Evolutionary conservation across 2,113 vertebrate species (phyloP).

Genomic region (Geothlypis trichas): DNA sequence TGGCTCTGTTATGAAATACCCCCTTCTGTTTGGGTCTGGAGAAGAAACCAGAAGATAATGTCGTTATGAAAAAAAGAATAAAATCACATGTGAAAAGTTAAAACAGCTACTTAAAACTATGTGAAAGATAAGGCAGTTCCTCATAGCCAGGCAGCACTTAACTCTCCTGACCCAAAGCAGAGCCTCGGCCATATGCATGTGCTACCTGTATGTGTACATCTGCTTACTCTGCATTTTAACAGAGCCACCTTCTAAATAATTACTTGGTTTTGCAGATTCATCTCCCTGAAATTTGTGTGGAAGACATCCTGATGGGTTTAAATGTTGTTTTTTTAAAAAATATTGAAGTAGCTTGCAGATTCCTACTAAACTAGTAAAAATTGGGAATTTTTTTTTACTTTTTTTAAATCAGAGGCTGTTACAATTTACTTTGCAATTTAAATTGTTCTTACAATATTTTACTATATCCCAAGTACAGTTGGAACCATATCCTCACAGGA

Average conservation of each 20-base stretch:
- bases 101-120: background rate
- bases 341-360: background rate
- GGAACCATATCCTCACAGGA: background rate
- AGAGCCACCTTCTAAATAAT: background rate
- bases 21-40: background rate
- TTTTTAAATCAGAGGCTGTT: background rate
- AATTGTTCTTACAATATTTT: background rate
- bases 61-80: background rate
- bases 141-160: background rate
- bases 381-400: fast-evolving
- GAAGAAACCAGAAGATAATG: background rate
- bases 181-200: background rate
- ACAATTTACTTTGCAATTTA: background rate
- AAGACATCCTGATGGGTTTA: background rate
- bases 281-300: background rate
- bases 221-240: background rate
- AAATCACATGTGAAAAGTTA: background rate
- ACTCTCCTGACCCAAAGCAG: background rate
- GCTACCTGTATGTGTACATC: background rate
- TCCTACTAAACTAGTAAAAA: background rate
- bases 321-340: background rate
- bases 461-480: background rate
- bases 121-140: background rate
- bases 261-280: background rate
- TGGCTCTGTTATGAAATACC: background rate